A percentile compares a stretch with the other conserved stretches of the same genome.
Evolutionary conservation across 2,113 vertebrate species (phyloP).

Genomic region (Thalassarche chlororhynchos): DNA sequence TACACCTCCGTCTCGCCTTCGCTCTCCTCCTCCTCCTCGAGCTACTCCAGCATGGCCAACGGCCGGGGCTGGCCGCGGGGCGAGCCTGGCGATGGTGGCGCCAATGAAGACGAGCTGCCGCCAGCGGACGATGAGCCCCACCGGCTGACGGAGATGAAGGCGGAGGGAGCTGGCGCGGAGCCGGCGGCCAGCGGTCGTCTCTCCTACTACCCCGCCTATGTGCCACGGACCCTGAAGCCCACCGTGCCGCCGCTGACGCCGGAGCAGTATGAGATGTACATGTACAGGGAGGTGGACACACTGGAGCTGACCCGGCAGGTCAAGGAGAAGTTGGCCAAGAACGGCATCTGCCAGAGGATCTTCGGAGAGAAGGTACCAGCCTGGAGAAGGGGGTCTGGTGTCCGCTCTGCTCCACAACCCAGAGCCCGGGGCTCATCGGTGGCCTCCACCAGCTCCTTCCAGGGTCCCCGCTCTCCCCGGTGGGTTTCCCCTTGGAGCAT

Average conservation of each 20-base stretch:
- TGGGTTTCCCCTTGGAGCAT: neutral
- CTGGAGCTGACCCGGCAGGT: conserved; percentile 95
- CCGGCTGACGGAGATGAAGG: conserved; percentile 83
- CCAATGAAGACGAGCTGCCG: conserved; percentile 82
- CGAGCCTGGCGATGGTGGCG: conserved; percentile 74
- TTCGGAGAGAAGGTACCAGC: conserved; percentile 96
- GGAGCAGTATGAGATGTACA: conserved; percentile 98
- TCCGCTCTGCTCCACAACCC: accelerated
- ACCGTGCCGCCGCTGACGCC: conserved; percentile 94
- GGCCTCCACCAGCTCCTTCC: neutral
- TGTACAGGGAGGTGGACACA: conserved; percentile 98
- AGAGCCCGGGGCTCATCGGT: neutral
- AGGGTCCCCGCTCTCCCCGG: neutral
- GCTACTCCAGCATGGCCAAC: conserved; percentile 82
- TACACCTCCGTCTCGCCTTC: conserved; percentile 91
- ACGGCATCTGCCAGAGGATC: conserved; percentile 98
- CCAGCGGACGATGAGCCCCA: conserved; percentile 81
- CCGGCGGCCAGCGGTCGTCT: conserved; percentile 68
- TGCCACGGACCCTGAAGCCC: conserved; percentile 92
- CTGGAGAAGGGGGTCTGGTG: neutral
- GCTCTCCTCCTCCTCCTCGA: conserved; percentile 89
- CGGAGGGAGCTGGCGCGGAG: conserved; percentile 77
- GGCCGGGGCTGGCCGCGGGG: conserved; percentile 83
- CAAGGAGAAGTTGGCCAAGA: conserved; percentile 98
- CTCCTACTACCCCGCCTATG: conserved; percentile 89